These are phyloP conservation scores for Oscheius onirici DNA, from an alignment of 2,888 invertebrate species.

Conservation along the genomic window DNA sequence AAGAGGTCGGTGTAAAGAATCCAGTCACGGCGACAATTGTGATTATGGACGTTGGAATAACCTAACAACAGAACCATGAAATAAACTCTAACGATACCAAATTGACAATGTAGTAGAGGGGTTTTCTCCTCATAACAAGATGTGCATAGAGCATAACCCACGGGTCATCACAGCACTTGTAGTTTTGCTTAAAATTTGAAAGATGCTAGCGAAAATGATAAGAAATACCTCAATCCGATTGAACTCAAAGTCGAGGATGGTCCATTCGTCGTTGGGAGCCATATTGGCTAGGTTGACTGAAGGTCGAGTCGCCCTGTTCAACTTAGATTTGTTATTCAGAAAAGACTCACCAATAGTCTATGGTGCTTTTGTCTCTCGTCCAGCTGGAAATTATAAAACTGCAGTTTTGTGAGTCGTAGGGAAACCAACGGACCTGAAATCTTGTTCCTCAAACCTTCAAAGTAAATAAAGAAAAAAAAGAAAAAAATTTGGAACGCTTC, in stretches of 20 bases:
- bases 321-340: too few species aligned
- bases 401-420: slow-evolving; percentile 68
- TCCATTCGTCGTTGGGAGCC: slow-evolving; percentile 70
- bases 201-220: too few species aligned
- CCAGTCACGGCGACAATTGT: slow-evolving; percentile 69
- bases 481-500: slow-evolving; percentile 82
- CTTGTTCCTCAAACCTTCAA: not conserved
- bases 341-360: slow-evolving; percentile 64
- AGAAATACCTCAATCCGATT: slow-evolving; percentile 51
- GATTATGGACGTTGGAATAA: slow-evolving; percentile 68
- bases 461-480: too few species aligned
- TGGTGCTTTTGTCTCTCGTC: slow-evolving; percentile 67
- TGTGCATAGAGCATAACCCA: slow-evolving; percentile 71
- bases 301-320: slow-evolving; percentile 39
- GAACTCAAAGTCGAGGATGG: slow-evolving; percentile 66
- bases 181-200: slow-evolving; percentile 50
- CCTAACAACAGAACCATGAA: slow-evolving; percentile 42
- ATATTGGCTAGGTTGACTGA: slow-evolving; percentile 67
- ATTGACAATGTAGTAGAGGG: slow-evolving; percentile 69
- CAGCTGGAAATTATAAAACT: slow-evolving; percentile 70
- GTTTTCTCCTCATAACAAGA: slow-evolving; percentile 66
- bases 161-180: slow-evolving; percentile 66
- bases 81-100: slow-evolving; percentile 45
- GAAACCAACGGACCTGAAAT: slow-evolving; percentile 61
- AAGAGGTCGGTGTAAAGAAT: slow-evolving; percentile 70